Evolutionary conservation across 2,888 invertebrate species (phyloP).

Genomic region (Parnassius glacialis): DNA sequence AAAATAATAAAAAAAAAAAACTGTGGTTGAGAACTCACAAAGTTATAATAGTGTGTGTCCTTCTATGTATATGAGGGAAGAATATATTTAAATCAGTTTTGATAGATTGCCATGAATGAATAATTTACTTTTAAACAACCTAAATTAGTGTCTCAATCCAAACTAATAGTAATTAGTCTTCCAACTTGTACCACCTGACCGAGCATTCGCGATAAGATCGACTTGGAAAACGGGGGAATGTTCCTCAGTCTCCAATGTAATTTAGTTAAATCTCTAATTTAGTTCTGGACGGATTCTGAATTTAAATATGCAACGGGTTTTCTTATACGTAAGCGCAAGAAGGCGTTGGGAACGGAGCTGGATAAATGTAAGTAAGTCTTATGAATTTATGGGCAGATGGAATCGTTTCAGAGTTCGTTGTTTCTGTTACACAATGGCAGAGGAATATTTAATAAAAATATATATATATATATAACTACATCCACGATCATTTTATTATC

Average conservation of each 20-base stretch:
- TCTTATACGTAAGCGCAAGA: conserved; percentile 6
- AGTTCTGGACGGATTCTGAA: conserved; percentile 35
- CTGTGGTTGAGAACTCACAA: too few species aligned
- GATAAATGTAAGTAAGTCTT: conserved; percentile 5
- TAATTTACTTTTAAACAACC: too few species aligned
- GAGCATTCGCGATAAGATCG: conserved; percentile 40
- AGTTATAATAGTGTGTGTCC: too few species aligned
- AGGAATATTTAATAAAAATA: neutral
- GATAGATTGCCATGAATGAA: too few species aligned
- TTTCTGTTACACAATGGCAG: too few species aligned
- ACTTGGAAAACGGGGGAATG: conserved; percentile 42
- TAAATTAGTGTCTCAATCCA: too few species aligned
- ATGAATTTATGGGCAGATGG: conserved; percentile 9
- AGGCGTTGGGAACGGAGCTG: conserved; percentile 1
- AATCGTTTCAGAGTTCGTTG: too few species aligned
- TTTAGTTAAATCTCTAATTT: conserved; percentile 56
- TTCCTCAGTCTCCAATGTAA: conserved; percentile 46
- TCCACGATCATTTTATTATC: too few species aligned
- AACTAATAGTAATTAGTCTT: too few species aligned
- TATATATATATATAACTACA: neutral
- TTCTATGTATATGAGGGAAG: too few species aligned
- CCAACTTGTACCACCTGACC: neutral
- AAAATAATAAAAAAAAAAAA: too few species aligned
- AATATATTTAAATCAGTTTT: too few species aligned
- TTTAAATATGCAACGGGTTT: conserved; percentile 31